Base-by-base conservation (phyloP, 2,888 invertebrate genomes). In the Tanytarsus gracilentus region DNA sequence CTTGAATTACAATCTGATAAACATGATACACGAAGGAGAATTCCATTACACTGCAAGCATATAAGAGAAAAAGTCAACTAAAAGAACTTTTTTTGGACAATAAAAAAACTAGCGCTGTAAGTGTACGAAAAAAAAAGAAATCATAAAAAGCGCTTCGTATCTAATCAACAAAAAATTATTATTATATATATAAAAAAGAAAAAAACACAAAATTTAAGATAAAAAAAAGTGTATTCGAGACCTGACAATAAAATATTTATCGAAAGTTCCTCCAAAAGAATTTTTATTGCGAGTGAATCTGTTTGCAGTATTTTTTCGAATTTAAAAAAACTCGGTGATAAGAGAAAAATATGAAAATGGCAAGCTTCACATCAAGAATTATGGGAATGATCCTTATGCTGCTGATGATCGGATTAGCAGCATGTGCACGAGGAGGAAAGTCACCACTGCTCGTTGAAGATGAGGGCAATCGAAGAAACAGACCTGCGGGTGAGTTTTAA, bases 391-490 rank as follows among this genome's bases (percentile, higher is more conserved):
- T 55, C 18, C 9, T 40, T 4, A 23, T 55, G 25, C 33, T 55
- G 25, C 4, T 55, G 9, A 33, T 55, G 23, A 39, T 40, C 16
- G 55, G 55, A 55, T 39, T 55, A 39, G 36, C 40, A 40, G 26
- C 33, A 9, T 55, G 58, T 30, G 44, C 76, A 65, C 76, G 81
- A 67, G 78, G n/a, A n/a, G n/a, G 80, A 67, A 81, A 80, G 70
- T 79, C 82, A 67, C 83, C 83, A 65, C 75, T 79, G 66, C 75
- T 83, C 69, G 75, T 78, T 62, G 83, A 83, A 72, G 83, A 84
- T 72, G 81, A 83, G 68, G 83, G 81, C 71, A 79, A 79, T 65
- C 77, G 82, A 59, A 81, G 82, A 67, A 79, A 79, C 69, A 77
- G 83, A 64, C 81, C 82, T 68, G 83, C 83, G 74, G 84, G 84